Base-by-base conservation (phyloP, 2,113 vertebrate genomes). In the Takifugu bimaculatus region DNA sequence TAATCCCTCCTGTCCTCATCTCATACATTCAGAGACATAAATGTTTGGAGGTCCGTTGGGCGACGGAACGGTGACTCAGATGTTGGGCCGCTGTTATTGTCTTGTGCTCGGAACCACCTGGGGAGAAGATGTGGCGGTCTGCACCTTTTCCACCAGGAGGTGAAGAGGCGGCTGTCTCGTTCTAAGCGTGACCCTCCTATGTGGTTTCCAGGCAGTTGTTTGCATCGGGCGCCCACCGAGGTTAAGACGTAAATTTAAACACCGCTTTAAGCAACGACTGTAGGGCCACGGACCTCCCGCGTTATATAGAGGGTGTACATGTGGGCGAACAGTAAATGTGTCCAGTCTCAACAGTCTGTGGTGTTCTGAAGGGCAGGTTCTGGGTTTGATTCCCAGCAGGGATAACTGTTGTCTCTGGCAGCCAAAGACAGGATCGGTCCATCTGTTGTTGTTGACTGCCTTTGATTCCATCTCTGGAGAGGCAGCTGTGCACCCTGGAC, bases 91-190 rank as follows among this genome's bases (percentile, higher is more conserved):
- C 20, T 87, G 81, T 85, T 85, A 84, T 82, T 85, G 78, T 78
- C 80, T 82, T 69, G 12, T 3, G 44, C 63, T 63, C 49, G 0
- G 63, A 73, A 75, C 80, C 84, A 79, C 84, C 81, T 57, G 73
- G 62, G 81, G 14, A 78, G 84, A 67, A 75, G 68, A 74, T 63
- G 69, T 44, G 85, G 84, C 85, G 84, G 87, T 88, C 85, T 60
- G 54, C 67, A 60, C 47, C 3, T 78, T 68, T 73, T 76, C 75
- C 44, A 2, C 50, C 45, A 49, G 54, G 35, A 50, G 53, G 70
- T 44, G 4, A 4, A 7, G 68, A 61, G 53, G 66, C 60, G 72
- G 54, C 43, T 6, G 57, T 6, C 3, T 64, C 55, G 60, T 48
- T 62, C 47, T 28, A 29, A 65, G 39, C 20, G 29, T 39, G 26